Conservation (phyloP, 2,113 vertebrate genomes). For the Sula dactylatra region DNA sequence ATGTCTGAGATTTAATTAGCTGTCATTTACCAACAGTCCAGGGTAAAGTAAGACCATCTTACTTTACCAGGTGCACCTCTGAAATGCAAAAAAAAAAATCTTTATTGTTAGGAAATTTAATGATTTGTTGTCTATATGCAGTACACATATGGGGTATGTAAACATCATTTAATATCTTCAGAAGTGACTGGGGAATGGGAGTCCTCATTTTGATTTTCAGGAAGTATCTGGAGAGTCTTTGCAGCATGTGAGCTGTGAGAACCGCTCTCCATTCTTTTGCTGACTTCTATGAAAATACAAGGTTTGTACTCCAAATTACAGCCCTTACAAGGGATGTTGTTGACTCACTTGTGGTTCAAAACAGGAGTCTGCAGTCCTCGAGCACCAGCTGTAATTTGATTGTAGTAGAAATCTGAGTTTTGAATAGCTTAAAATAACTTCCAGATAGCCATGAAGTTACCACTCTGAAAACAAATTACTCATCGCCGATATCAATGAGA, state of each 20-base stretch:
- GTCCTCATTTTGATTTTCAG: neutral
- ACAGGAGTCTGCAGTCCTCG: neutral
- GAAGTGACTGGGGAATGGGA: neutral
- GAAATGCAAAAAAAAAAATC: neutral
- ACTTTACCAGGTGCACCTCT: neutral
- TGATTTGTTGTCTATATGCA: neutral
- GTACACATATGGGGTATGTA: neutral
- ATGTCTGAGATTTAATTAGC: neutral
- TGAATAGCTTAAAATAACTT: neutral
- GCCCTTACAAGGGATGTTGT: neutral
- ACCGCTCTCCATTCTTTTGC: neutral
- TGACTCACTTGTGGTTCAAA: neutral
- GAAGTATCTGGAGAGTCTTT: neutral
- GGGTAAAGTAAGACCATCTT: neutral
- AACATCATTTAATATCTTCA: neutral
- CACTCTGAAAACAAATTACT: neutral
- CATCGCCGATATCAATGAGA: neutral
- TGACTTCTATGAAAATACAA: neutral
- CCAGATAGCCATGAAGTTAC: neutral
- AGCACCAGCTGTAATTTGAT: neutral
- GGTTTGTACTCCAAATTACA: neutral
- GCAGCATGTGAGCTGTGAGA: neutral
- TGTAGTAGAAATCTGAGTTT: neutral
- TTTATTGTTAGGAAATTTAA: neutral
- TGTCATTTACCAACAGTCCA: neutral